Percentiles rank a stretch among this genome's conserved stretches.
Evolutionary conservation across 2,888 invertebrate species (phyloP).

Genomic region (Glyphotaelius pellucidus): DNA sequence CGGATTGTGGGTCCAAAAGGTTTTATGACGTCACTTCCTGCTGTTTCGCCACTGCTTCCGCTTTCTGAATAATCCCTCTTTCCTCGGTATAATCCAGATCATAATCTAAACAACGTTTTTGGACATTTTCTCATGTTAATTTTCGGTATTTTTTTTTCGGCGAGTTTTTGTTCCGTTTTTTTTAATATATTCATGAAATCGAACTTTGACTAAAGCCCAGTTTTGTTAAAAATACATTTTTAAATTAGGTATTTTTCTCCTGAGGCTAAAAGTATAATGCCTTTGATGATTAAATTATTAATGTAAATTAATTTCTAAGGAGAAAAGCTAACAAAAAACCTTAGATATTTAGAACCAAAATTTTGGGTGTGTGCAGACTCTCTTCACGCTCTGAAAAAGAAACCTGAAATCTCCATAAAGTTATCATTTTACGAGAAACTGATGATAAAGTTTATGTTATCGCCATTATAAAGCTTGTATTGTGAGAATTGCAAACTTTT

Average conservation of each 20-base stretch:
- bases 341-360: not conserved
- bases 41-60: conserved; percentile 19
- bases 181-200: not conserved
- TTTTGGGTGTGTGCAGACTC: not conserved
- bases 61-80: not conserved
- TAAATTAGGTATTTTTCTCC: too few species aligned
- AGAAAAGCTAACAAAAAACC: not conserved
- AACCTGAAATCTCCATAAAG: too few species aligned
- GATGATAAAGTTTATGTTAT: too few species aligned
- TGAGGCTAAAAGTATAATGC: not conserved
- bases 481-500: not conserved
- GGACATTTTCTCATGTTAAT: not conserved
- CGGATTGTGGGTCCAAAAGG: conserved; percentile 48
- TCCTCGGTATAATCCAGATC: not conserved
- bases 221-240: not conserved
- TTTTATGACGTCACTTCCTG: conserved; percentile 50
- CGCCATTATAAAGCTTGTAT: too few species aligned
- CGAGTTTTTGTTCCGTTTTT: not conserved
- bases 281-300: too few species aligned
- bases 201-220: not conserved
- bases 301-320: not conserved
- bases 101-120: not conserved
- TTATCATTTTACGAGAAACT: too few species aligned
- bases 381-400: too few species aligned
- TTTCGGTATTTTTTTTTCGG: not conserved